Evolutionary conservation across 2,113 vertebrate genomes (phyloP), one percentile per base, ranked within the genome.

Genomic region (Hemiprocne comata): DNA sequence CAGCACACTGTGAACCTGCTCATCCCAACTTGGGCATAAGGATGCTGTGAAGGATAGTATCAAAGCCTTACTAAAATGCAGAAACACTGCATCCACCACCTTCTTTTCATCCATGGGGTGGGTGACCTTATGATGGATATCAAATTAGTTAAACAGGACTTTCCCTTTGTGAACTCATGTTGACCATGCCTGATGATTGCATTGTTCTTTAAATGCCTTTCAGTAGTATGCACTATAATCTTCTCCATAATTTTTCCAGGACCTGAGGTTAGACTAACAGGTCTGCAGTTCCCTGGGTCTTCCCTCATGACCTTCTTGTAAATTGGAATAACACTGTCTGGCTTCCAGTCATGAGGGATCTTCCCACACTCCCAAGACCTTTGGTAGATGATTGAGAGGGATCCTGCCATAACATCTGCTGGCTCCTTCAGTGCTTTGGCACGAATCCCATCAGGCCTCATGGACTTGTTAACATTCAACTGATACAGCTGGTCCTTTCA

Each of bases 51-150:
- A 7, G 16, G 11, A 10, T 33, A 42, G 21, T 40, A 60, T 51
- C 46, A 82, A 65, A 85, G 18, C 40, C 51, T 75, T 61, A 44
- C 13, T 69, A 33, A 81, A 70, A 61, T 77, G 38, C 17, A 36
- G 48, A 55, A 53, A 64, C 71, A 38, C 33, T 70, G 4, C 29
- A 33, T 57, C 9, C 0, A 1, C 26, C 0, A 2, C 23, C 4
- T 78, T 57, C 23, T 18, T 13, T 77, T 73, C 6, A 50, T 73
- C 25, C 14, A 3, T 3, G 6, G 55, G 7, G 21, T 40, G 9
- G 13, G 10, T 51, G 34, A 60, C 31, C 13, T 70, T 69, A 33
- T 58, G 10, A 77, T 60, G 25, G 28, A 26, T 67, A 13, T 46
- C 29, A 78, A 33, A 28, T 33, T 17, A 36, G 46, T 76, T 58